These are phyloP conservation scores for Crax fasciolata DNA, from an alignment of 2,797 vertebrate species.

Conservation along the genomic window DNA sequence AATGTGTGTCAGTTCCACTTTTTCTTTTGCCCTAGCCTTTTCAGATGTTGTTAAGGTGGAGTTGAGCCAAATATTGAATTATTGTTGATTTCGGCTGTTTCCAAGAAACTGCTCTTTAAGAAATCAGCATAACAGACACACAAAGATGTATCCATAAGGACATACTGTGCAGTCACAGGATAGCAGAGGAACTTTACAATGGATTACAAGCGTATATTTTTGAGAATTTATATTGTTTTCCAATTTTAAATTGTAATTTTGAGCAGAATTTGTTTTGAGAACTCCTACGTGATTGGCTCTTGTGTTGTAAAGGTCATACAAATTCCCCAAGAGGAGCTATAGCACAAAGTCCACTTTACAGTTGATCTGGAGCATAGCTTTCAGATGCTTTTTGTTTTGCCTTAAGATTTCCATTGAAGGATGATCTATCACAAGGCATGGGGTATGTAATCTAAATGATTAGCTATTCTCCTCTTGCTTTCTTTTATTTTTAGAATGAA, in stretches of 20 bases:
- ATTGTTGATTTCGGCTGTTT: background rate
- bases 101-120: background rate
- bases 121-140: background rate
- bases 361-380: background rate
- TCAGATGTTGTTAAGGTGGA: background rate
- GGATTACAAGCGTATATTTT: background rate
- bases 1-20: background rate
- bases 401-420: background rate
- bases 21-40: background rate
- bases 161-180: background rate
- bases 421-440: background rate
- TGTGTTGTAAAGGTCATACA: background rate
- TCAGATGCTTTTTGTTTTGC: background rate
- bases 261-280: background rate
- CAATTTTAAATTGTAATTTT: background rate
- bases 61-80: background rate
- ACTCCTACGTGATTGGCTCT: background rate
- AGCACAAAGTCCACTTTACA: background rate
- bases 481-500: background rate
- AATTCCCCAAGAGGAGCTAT: background rate
- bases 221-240: background rate
- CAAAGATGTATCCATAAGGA: background rate
- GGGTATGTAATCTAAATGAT: rapidly evolving
- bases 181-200: background rate
- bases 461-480: background rate